These are phyloP conservation scores for Leptinotarsa juncta DNA, from an alignment of 2,888 invertebrate species.

Conservation along the genomic window DNA sequence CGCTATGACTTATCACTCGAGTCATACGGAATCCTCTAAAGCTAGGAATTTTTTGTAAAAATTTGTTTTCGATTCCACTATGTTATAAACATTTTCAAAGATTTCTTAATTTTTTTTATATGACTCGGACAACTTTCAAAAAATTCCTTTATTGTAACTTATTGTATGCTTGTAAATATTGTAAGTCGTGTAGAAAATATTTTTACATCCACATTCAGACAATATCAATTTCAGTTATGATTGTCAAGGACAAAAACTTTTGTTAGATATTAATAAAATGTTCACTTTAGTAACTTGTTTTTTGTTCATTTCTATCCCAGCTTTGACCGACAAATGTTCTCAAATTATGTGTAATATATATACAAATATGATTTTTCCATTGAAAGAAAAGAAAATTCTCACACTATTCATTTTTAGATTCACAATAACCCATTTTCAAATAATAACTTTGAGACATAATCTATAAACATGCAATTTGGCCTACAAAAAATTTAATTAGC, in stretches of 20 bases:
- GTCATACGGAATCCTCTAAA: too few species aligned
- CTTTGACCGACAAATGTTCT: neutral
- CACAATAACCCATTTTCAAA: too few species aligned
- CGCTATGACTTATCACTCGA: too few species aligned
- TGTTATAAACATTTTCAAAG: too few species aligned
- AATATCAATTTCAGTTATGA: slow-evolving; percentile 54
- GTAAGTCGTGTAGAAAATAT: slow-evolving; percentile 58
- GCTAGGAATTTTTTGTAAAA: too few species aligned
- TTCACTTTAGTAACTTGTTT: slow-evolving; percentile 18
- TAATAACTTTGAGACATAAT: too few species aligned
- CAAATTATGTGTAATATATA: neutral
- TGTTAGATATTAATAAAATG: slow-evolving; percentile 39
- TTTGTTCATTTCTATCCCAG: neutral
- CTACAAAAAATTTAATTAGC: too few species aligned
- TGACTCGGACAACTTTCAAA: neutral
- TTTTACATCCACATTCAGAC: slow-evolving; percentile 61
- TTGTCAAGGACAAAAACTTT: slow-evolving; percentile 32
- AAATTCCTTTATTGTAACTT: slow-evolving; percentile 28
- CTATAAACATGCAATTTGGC: too few species aligned
- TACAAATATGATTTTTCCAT: too few species aligned
- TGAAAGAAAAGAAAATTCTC: too few species aligned
- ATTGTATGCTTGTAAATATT: slow-evolving; percentile 46
- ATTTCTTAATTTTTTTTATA: neutral
- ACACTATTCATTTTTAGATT: too few species aligned
- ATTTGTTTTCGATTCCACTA: too few species aligned